Evolutionary conservation across 2,888 invertebrate genomes (phyloP).

Genomic region (Orthosia cruda): DNA sequence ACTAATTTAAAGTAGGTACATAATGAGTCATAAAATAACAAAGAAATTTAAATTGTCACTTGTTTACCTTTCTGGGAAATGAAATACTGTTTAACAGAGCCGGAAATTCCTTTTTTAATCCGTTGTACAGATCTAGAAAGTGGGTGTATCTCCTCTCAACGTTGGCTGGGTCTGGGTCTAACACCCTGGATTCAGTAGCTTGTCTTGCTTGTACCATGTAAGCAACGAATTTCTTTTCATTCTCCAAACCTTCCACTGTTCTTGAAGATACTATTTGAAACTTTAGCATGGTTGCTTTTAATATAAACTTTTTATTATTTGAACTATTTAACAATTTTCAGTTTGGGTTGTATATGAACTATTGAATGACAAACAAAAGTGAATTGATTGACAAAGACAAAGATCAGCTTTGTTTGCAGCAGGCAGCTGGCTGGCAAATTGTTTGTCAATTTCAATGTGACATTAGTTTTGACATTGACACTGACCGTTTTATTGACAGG

Average conservation of each 20-base stretch:
- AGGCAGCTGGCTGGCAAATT: not conserved
- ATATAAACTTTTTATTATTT: slow-evolving; percentile 9
- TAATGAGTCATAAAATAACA: slow-evolving; percentile 58
- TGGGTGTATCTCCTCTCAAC: slow-evolving; percentile 95
- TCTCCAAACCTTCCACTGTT: slow-evolving; percentile 92
- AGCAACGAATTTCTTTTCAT: slow-evolving; percentile 94
- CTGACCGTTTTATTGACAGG: no score
- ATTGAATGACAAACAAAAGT: slow-evolving; percentile 42
- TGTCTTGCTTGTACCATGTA: slow-evolving; percentile 93
- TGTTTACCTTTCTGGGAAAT: slow-evolving; percentile 93
- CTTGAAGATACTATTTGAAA: slow-evolving; percentile 94
- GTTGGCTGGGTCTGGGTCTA: slow-evolving; percentile 92
- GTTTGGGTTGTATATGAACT: slow-evolving; percentile 28
- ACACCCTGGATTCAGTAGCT: slow-evolving; percentile 82
- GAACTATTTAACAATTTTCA: not conserved
- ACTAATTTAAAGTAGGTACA: not conserved
- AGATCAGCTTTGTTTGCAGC: slow-evolving; percentile 4
- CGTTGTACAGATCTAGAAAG: slow-evolving; percentile 93
- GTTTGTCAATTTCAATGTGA: slow-evolving; percentile 7
- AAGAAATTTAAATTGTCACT: slow-evolving; percentile 9
- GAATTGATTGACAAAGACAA: slow-evolving; percentile 38
- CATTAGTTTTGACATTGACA: slow-evolving; percentile 16
- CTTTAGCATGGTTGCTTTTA: slow-evolving; percentile 82
- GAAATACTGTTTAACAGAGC: slow-evolving; percentile 88
- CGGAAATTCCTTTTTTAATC: slow-evolving; percentile 92